Conservation (phyloP, 1,140 invertebrate genomes). For the Aleiodes sp. region DNA sequence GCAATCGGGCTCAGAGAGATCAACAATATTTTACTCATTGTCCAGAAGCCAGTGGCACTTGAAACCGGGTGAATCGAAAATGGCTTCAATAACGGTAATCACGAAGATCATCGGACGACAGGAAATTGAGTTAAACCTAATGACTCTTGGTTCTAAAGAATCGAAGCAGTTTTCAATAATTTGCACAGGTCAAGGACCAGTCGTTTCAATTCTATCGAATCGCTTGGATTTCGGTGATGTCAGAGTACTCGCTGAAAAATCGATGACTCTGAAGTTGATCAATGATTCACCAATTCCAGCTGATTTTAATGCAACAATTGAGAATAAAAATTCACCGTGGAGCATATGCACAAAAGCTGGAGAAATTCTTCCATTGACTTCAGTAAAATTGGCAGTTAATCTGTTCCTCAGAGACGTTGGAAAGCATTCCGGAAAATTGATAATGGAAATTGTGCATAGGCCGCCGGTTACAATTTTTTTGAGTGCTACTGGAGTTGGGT, state of each 20-base stretch:
- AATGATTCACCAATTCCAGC: constrained; percentile 65
- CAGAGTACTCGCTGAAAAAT: constrained; percentile 47
- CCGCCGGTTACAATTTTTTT: constrained; percentile 39
- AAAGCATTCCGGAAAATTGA: constrained; percentile 49
- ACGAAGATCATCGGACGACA: constrained; percentile 46
- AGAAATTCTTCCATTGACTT: constrained; percentile 43
- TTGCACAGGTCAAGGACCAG: constrained; percentile 62
- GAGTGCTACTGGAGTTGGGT: constrained; percentile 56
- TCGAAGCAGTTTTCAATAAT: constrained; percentile 45
- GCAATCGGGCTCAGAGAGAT: constrained; percentile 38
- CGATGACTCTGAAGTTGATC: constrained; percentile 47
- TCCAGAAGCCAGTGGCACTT: constrained; percentile 47
- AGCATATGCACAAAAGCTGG: constrained; percentile 32
- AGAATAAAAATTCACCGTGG: constrained; percentile 48
- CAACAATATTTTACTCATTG: constrained; percentile 44
- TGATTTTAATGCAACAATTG: constrained; percentile 46
- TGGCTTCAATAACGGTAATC: constrained; percentile 45
- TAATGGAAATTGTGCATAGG: constrained; percentile 48
- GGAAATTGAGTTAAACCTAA: constrained; percentile 44
- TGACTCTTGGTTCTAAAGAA: constrained; percentile 44
- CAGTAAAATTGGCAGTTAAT: constrained; percentile 44
- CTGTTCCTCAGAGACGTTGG: constrained; percentile 52
- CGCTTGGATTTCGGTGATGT: constrained; percentile 55
- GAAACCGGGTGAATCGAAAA: constrained; percentile 43
- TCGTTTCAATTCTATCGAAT: constrained; percentile 52